Percentiles rank a stretch among this genome's conserved stretches.
phyloP scores from a whole-genome alignment of 2,797 vertebrate genomes.

The Liparis tanakae region DNA sequence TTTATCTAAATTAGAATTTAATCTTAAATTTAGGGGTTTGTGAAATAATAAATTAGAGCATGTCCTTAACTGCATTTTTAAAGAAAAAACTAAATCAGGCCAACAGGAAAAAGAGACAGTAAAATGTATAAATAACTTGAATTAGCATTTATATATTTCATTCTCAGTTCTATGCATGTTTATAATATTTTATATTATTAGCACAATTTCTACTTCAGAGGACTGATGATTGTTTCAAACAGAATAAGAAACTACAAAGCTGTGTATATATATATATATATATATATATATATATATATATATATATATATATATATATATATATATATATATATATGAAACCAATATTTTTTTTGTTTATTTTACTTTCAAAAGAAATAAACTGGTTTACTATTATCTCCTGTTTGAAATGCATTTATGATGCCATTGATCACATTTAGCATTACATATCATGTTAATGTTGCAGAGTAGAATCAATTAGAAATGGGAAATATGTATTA shows the following conservation, averaged over 20 bases:
- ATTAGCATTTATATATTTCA: not conserved
- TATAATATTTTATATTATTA: not conserved
- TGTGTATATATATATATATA: no score
- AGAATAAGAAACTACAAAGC: no score
- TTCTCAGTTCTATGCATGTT: not conserved
- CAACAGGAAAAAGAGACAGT: not conserved
- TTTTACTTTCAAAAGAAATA: no score
- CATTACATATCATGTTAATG: not conserved
- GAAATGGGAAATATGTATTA: not conserved
- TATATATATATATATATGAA: no score
- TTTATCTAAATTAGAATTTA: not conserved
- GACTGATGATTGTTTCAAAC: no score
- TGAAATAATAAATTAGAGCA: slow-evolving; percentile 4
- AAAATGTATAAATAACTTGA: not conserved
- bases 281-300: no score
- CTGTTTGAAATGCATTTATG: no score
- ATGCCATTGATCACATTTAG: no score
- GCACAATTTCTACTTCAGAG: not conserved
- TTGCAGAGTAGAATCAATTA: not conserved
- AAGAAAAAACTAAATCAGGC: not conserved
- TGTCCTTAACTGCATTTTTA: not conserved
- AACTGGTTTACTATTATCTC: no score
- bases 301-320: no score
- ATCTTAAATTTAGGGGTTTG: not conserved
- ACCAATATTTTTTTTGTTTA: no score